Percentiles rank a stretch among this genome's conserved stretches.
Evolutionary conservation across 2,888 invertebrate genomes (phyloP).

Genomic region (Hololepta plana): DNA sequence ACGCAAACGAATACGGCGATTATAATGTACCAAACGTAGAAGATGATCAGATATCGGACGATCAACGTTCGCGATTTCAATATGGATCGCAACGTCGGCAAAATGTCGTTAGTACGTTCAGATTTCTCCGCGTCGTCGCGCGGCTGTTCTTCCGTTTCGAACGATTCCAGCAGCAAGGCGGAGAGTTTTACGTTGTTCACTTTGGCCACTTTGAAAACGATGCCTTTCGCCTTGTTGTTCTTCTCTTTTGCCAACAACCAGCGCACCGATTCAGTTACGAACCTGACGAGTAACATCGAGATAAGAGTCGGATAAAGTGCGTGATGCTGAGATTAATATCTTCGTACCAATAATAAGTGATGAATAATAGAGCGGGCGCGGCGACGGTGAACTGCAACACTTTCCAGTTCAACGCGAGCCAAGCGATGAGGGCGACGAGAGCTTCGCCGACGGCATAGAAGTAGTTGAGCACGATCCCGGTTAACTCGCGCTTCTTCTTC

Average conservation of each 20-base stretch:
- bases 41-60: constrained; percentile 27
- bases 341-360: constrained; percentile 37
- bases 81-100: constrained; percentile 25
- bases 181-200: constrained; percentile 33
- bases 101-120: constrained; percentile 3
- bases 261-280: constrained; percentile 45
- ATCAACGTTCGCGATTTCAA: constrained; percentile 28
- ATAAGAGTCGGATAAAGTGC: too few species aligned
- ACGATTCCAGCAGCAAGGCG: constrained; percentile 24
- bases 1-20: background rate
- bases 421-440: constrained; percentile 37
- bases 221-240: constrained; percentile 32
- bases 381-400: constrained; percentile 36
- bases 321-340: too few species aligned
- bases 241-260: constrained; percentile 41
- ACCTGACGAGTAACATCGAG: too few species aligned
- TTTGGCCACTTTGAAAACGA: constrained; percentile 36
- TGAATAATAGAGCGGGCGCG: constrained; percentile 37
- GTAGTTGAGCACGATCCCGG: constrained; percentile 41
- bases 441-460: constrained; percentile 48
- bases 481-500: constrained; percentile 38
- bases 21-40: constrained; percentile 30
- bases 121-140: background rate
- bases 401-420: constrained; percentile 40
- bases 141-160: constrained; percentile 17